These are phyloP conservation scores for Nansenia antarctica DNA, from an alignment of 2,113 vertebrate species.

Conservation along the genomic window DNA sequence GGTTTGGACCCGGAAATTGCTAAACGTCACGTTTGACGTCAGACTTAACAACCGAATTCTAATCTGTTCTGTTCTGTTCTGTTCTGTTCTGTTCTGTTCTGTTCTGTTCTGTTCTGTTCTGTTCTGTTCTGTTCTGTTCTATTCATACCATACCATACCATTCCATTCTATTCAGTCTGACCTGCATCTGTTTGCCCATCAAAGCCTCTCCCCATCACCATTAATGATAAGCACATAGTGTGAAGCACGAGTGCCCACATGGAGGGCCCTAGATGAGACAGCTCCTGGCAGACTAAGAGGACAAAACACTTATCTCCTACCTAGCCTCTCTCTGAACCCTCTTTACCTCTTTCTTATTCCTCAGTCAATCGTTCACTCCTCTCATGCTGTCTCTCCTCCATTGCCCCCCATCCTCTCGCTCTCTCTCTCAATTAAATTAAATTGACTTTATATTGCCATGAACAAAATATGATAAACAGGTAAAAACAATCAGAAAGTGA, in stretches of 20 bases:
- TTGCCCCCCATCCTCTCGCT: no score
- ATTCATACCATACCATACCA: no score
- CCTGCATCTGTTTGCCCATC: background rate
- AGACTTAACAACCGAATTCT: no score
- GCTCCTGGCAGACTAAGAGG: background rate
- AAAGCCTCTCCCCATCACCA: background rate
- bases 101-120: no score
- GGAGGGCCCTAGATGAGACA: background rate
- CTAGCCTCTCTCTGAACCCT: background rate
- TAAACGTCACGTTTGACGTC: no score
- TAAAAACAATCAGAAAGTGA: no score
- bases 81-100: no score
- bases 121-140: no score
- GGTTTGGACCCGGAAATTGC: no score
- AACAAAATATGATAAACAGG: background rate
- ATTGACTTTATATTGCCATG: background rate
- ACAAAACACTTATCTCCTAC: background rate
- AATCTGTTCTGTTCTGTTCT: no score
- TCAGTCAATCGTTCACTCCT: background rate
- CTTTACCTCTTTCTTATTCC: background rate
- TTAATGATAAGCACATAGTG: background rate
- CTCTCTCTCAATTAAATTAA: background rate
- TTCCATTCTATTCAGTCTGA: background rate
- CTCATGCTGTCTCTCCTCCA: background rate
- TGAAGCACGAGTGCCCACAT: background rate